Percentiles rank a stretch among this genome's conserved stretches.
Conservation (phyloP, 2,797 vertebrate genomes). For the Poeciliopsis paucimaculata region DNA sequence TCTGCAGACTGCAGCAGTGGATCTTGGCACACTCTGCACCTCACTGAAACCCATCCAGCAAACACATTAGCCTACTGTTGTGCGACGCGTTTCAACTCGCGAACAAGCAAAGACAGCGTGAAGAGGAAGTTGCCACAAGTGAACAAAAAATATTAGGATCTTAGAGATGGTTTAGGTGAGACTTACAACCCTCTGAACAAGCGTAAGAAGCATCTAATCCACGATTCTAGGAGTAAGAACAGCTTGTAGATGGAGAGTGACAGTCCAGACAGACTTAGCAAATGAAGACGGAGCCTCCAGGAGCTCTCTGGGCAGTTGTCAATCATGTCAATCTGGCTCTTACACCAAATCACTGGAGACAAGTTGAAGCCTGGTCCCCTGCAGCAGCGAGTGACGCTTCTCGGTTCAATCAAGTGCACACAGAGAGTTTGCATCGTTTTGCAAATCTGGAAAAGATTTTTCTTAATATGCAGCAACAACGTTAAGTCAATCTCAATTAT, state of each 20-base stretch:
- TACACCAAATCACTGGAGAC: conserved; percentile 27
- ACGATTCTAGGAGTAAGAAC: conserved; percentile 20
- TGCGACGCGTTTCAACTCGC: conserved; percentile 26
- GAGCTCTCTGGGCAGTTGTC: conserved; percentile 52
- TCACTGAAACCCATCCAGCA: conserved; percentile 44
- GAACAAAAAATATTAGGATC: not conserved
- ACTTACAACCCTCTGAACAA: conserved; percentile 11
- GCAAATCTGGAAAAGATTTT: not conserved
- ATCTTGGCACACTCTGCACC: conserved; percentile 36
- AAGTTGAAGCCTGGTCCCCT: conserved; percentile 7
- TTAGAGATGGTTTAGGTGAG: conserved; percentile 6
- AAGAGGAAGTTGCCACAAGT: not conserved
- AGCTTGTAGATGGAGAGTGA: conserved; percentile 62
- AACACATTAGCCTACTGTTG: conserved; percentile 55
- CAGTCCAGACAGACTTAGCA: conserved; percentile 48
- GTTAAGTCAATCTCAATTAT: not conserved
- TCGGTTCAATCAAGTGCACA: not conserved
- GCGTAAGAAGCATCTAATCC: conserved; percentile 25
- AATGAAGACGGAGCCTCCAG: conserved; percentile 60
- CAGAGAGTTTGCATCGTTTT: not conserved
- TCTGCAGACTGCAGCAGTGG: conserved; percentile 62
- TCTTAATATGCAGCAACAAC: not conserved
- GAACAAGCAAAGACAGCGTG: not conserved
- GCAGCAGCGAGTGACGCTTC: conserved; percentile 10
- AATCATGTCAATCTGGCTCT: conserved; percentile 47